Conservation (phyloP, 1,140 invertebrate genomes). For the Pectinophora gossypiella region DNA sequence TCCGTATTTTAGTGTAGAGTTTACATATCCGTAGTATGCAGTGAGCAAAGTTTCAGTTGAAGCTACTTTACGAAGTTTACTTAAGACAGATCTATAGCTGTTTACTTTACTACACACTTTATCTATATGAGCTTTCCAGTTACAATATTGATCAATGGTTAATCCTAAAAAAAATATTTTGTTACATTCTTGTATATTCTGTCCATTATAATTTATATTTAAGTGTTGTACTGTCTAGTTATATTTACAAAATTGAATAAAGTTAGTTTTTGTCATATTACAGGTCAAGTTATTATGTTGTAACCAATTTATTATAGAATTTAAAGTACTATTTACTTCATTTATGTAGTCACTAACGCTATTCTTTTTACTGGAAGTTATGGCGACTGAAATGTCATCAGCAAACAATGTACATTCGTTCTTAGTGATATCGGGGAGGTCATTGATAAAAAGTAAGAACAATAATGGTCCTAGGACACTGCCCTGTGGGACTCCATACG, state of each 20-base stretch:
- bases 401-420: background rate
- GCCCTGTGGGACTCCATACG: conserved; percentile 1
- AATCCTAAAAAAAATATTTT: background rate
- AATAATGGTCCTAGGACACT: conserved; percentile 3
- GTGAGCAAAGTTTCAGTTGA: background rate
- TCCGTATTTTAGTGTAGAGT: background rate
- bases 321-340: background rate
- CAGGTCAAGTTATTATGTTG: background rate
- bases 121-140: conserved; percentile 2
- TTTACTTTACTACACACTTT: background rate
- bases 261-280: background rate
- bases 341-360: background rate
- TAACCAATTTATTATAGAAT: background rate
- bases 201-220: too few relatives aligned
- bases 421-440: background rate
- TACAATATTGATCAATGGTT: background rate
- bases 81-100: background rate
- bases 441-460: background rate
- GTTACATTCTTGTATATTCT: too few relatives aligned
- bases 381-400: background rate
- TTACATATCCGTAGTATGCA: conserved; percentile 2
- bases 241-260: background rate
- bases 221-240: too few relatives aligned
- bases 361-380: too few relatives aligned
- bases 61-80: background rate